Evolutionary conservation across 2,888 invertebrate genomes (phyloP).

Genomic region (Callosobruchus maculatus): DNA sequence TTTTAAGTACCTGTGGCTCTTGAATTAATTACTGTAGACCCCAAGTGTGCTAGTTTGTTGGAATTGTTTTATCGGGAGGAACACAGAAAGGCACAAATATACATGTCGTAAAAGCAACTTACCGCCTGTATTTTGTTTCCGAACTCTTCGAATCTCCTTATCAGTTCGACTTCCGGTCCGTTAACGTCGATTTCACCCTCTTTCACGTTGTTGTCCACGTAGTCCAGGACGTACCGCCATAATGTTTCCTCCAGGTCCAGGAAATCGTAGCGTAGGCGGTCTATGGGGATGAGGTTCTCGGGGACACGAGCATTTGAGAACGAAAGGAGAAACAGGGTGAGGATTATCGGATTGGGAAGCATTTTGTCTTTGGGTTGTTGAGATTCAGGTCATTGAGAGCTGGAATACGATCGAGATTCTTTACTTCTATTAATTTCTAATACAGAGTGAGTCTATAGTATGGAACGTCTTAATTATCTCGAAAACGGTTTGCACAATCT

Average conservation of each 20-base stretch:
- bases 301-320: slow-evolving; percentile 13
- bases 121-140: slow-evolving; percentile 53
- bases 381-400: background rate
- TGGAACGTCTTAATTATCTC: too few species aligned
- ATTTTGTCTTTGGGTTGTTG: background rate
- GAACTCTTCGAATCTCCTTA: slow-evolving; percentile 57
- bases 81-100: too few species aligned
- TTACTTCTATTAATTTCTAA: background rate
- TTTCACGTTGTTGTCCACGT: slow-evolving; percentile 25
- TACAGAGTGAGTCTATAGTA: too few species aligned
- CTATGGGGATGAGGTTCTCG: slow-evolving; percentile 46
- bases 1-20: too few species aligned
- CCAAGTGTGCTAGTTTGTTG: too few species aligned
- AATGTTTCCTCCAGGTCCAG: slow-evolving; percentile 56
- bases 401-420: background rate
- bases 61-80: too few species aligned
- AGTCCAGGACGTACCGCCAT: slow-evolving; percentile 34
- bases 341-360: background rate
- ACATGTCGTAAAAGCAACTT: too few species aligned
- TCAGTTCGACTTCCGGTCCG: slow-evolving; percentile 54
- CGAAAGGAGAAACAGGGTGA: background rate
- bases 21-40: too few species aligned
- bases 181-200: slow-evolving; percentile 16
- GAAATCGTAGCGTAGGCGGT: slow-evolving; percentile 59
- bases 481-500: too few species aligned